Evolutionary conservation across 2,888 invertebrate genomes (phyloP).

Genomic region (Oligia fasciuncula): DNA sequence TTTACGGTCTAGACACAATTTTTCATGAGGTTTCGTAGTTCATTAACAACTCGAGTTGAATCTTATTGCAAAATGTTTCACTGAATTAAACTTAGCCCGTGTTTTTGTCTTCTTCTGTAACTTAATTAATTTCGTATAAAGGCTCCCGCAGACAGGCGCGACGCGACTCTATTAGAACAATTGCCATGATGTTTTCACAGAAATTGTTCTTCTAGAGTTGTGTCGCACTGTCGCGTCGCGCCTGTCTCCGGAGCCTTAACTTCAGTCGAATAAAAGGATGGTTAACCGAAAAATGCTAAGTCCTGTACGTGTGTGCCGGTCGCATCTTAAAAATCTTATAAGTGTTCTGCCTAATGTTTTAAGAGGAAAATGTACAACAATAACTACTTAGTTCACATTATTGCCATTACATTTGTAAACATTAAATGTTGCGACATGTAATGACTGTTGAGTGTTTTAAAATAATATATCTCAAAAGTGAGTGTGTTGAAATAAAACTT

Average conservation of each 20-base stretch:
- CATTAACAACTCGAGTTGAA: slow-evolving; percentile 24
- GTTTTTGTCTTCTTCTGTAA: neutral
- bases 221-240: no score
- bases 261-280: neutral
- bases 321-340: neutral
- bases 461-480: slow-evolving; percentile 22
- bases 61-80: slow-evolving; percentile 27
- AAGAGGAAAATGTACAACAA: slow-evolving; percentile 14
- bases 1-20: slow-evolving; percentile 58
- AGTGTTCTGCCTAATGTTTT: neutral
- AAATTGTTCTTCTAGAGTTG: neutral
- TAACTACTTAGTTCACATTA: slow-evolving; percentile 18
- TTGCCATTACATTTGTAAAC: slow-evolving; percentile 17
- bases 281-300: neutral
- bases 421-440: slow-evolving; percentile 44
- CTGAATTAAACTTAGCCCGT: neutral
- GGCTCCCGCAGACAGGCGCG: neutral
- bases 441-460: slow-evolving; percentile 41
- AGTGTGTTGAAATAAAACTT: slow-evolving; percentile 41
- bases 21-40: slow-evolving; percentile 55
- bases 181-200: neutral
- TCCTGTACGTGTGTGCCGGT: neutral
- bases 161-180: neutral
- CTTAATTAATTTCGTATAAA: slow-evolving; percentile 11
- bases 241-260: neutral